phyloP scores from a whole-genome alignment of 2,113 vertebrate genomes.

The Micronisus gabar region DNA sequence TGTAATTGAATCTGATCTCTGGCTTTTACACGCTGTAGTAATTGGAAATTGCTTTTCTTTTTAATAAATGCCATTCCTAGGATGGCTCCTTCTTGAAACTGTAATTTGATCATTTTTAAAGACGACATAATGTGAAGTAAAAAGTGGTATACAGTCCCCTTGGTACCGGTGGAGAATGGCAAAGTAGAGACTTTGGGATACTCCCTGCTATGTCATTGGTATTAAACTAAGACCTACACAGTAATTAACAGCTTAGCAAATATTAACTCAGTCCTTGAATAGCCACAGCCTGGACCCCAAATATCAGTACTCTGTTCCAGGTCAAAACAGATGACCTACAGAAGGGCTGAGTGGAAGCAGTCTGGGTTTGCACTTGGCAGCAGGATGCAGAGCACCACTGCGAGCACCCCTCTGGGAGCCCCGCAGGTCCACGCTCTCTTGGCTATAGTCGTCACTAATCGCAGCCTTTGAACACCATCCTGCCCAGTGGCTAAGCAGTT shows the following conservation, averaged over 20 bases:
- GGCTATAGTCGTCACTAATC: neutral
- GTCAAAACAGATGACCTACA: neutral
- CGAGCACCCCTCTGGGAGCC: neutral
- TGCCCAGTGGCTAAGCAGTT: neutral
- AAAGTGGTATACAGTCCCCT: neutral
- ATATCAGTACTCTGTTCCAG: neutral
- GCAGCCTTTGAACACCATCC: neutral
- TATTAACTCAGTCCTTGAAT: slow-evolving; percentile 15
- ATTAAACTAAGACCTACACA: slow-evolving; percentile 41
- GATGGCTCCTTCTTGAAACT: neutral
- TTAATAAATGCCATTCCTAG: neutral
- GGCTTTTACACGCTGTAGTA: slow-evolving; percentile 25
- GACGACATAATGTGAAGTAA: neutral
- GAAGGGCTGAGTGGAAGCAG: neutral
- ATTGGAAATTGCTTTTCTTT: slow-evolving; percentile 42
- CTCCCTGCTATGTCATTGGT: slow-evolving; percentile 31
- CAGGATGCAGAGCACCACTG: neutral
- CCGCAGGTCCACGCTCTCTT: neutral
- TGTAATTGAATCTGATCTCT: slow-evolving; percentile 59
- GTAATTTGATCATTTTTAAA: neutral
- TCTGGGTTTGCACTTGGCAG: neutral
- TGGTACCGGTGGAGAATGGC: neutral
- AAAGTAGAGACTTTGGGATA: neutral
- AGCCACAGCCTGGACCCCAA: slow-evolving; percentile 7
- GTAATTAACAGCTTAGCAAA: slow-evolving; percentile 62